These are phyloP conservation scores for Sarcophaga subvicina DNA, from an alignment of 2,888 invertebrate genomes.

Conservation along the genomic window DNA sequence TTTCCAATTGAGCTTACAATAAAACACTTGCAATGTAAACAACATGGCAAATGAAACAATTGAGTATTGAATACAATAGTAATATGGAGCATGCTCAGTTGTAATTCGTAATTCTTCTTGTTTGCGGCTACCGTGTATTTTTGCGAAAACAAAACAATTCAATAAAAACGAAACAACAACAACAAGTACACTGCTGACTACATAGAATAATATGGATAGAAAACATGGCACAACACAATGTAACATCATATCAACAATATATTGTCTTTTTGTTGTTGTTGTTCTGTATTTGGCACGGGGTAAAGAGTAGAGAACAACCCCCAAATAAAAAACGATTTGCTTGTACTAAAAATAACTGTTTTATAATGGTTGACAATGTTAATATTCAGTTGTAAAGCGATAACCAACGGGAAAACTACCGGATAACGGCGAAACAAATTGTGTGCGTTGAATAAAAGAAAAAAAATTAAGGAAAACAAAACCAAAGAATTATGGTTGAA, in stretches of 20 bases:
- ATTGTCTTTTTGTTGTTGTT: too few relatives aligned
- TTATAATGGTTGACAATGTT: constrained; percentile 71
- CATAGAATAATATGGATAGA: too few relatives aligned
- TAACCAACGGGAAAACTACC: constrained; percentile 78
- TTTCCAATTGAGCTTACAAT: too few relatives aligned
- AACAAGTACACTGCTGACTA: constrained; percentile 46
- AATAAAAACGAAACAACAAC: constrained; percentile 29
- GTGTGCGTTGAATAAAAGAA: neutral
- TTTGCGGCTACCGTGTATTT: constrained; percentile 6
- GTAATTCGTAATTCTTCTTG: constrained; percentile 8
- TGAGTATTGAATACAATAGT: constrained; percentile 69
- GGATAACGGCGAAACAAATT: constrained; percentile 70
- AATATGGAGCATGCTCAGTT: constrained; percentile 51
- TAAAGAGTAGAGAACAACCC: constrained; percentile 65
- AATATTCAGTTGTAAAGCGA: constrained; percentile 74
- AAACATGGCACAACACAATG: too few relatives aligned
- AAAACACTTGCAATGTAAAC: constrained; percentile 46
- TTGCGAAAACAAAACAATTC: constrained; percentile 47
- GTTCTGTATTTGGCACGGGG: constrained; percentile 61
- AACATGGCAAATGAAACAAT: constrained; percentile 55
- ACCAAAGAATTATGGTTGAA: neutral
- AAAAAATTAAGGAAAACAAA: neutral
- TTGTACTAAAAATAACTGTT: constrained; percentile 51
- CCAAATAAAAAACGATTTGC: constrained; percentile 19
- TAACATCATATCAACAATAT: too few relatives aligned